Conservation (phyloP, 2,888 invertebrate genomes). For the Eledona agricola region DNA sequence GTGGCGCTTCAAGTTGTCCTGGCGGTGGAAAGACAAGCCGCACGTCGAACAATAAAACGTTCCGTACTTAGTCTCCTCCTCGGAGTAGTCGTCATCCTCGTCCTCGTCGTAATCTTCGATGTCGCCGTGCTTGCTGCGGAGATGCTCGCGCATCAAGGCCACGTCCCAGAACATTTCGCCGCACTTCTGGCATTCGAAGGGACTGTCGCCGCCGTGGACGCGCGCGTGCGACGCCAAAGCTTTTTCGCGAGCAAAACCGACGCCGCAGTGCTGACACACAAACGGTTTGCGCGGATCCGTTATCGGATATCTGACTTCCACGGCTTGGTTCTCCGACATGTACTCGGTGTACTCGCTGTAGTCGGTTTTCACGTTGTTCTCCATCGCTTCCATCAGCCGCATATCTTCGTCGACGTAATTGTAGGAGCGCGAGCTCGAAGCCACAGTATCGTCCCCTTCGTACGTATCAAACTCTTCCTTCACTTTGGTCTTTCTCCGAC, state of each 20-base stretch:
- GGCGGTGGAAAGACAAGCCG: slow-evolving; percentile 80
- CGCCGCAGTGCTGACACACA: slow-evolving; percentile 79
- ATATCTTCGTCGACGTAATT: slow-evolving; percentile 65
- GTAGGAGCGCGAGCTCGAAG: slow-evolving; percentile 59
- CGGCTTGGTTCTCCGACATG: slow-evolving; percentile 47
- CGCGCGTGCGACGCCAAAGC: slow-evolving; percentile 80
- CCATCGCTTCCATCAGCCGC: slow-evolving; percentile 63
- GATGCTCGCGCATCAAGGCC: slow-evolving; percentile 68
- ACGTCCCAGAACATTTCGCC: slow-evolving; percentile 84
- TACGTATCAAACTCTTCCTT: slow-evolving; percentile 53
- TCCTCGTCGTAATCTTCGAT: slow-evolving; percentile 58
- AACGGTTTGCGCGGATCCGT: slow-evolving; percentile 80
- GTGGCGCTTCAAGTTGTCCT: slow-evolving; percentile 78
- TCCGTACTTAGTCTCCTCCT: slow-evolving; percentile 69
- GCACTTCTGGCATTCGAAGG: slow-evolving; percentile 80
- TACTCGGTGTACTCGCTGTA: slow-evolving; percentile 53
- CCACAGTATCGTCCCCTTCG: slow-evolving; percentile 50
- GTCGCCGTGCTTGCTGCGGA: slow-evolving; percentile 67
- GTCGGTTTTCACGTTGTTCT: slow-evolving; percentile 51
- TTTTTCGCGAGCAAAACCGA: slow-evolving; percentile 82
- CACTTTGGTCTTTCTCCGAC: slow-evolving; percentile 53
- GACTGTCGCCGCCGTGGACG: slow-evolving; percentile 82
- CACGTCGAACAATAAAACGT: slow-evolving; percentile 75
- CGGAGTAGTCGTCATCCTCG: slow-evolving; percentile 66
- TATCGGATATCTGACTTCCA: slow-evolving; percentile 65